Conservation (phyloP, 2,888 invertebrate genomes). For the Augiades crinisus region DNA sequence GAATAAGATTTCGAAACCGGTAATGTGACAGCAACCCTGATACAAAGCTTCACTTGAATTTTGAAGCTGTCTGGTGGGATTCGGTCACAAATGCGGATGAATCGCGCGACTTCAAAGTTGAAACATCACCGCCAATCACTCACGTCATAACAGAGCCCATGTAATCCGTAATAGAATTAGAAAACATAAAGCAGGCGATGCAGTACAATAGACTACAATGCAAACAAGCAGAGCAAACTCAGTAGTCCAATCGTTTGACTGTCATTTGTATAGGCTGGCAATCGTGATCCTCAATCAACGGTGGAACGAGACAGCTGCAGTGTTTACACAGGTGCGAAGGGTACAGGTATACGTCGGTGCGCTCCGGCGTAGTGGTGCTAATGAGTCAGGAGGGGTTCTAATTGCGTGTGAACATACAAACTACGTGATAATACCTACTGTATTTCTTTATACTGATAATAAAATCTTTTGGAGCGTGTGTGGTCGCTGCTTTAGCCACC, state of each 20-base stretch:
- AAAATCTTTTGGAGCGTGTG: slow-evolving; percentile 15
- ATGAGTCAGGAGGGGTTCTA: slow-evolving; percentile 72
- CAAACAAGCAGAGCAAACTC: slow-evolving; percentile 47
- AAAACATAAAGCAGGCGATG: neutral
- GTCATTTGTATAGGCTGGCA: slow-evolving; percentile 48
- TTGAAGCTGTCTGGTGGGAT: neutral
- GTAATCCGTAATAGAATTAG: neutral
- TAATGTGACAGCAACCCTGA: neutral
- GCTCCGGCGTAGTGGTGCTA: slow-evolving; percentile 54
- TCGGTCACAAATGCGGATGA: neutral
- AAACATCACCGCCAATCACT: slow-evolving; percentile 10
- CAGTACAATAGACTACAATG: slow-evolving; percentile 1
- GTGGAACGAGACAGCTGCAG: slow-evolving; percentile 42
- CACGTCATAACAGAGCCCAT: neutral
- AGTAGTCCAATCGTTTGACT: slow-evolving; percentile 61
- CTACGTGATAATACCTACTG: slow-evolving; percentile 66
- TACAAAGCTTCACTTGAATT: neutral
- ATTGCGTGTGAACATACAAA: slow-evolving; percentile 76
- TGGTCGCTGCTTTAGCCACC: slow-evolving; percentile 7
- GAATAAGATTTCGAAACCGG: too few species aligned
- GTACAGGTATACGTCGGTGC: slow-evolving; percentile 42
- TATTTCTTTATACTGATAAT: slow-evolving; percentile 25
- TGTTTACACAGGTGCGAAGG: slow-evolving; percentile 41
- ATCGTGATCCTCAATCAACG: slow-evolving; percentile 66
- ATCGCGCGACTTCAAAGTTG: slow-evolving; percentile 14